A percentile compares a stretch with the other conserved stretches of the same genome.
Conservation (phyloP, 2,113 vertebrate genomes). For the Catharus minimus region DNA sequence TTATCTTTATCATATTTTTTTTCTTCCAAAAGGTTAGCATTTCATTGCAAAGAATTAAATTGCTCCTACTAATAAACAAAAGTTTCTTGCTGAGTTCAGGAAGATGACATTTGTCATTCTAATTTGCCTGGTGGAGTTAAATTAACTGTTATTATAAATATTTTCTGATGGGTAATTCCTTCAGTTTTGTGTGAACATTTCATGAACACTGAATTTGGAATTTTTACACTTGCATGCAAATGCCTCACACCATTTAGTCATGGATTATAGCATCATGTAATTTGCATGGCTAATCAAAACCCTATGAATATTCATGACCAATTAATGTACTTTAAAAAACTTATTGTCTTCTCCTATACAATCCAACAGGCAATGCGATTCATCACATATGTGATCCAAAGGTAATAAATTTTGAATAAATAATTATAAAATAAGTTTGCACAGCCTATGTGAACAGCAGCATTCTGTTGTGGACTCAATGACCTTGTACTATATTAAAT, state of each 20-base stretch:
- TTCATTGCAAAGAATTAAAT: background rate
- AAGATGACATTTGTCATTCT: background rate
- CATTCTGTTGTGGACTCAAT: background rate
- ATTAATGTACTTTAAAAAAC: background rate
- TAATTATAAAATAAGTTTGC: background rate
- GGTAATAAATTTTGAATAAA: background rate
- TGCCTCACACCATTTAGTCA: background rate
- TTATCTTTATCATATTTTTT: background rate
- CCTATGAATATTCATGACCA: background rate
- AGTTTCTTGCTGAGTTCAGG: background rate
- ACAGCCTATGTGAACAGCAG: background rate
- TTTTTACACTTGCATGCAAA: background rate
- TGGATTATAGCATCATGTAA: background rate
- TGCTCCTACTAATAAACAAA: background rate
- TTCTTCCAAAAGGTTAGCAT: background rate
- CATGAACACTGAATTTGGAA: background rate
- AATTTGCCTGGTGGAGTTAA: background rate
- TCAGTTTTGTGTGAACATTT: background rate
- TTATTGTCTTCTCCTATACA: background rate
- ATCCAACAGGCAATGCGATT: background rate
- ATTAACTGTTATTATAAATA: background rate
- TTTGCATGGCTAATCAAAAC: background rate
- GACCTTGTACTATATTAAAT: background rate
- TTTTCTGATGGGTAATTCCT: background rate
- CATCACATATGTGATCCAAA: background rate